A percentile compares a stretch with the other conserved stretches of the same genome.
Conservation (phyloP, 2,113 vertebrate genomes). For the Fukomys damarensis region DNA sequence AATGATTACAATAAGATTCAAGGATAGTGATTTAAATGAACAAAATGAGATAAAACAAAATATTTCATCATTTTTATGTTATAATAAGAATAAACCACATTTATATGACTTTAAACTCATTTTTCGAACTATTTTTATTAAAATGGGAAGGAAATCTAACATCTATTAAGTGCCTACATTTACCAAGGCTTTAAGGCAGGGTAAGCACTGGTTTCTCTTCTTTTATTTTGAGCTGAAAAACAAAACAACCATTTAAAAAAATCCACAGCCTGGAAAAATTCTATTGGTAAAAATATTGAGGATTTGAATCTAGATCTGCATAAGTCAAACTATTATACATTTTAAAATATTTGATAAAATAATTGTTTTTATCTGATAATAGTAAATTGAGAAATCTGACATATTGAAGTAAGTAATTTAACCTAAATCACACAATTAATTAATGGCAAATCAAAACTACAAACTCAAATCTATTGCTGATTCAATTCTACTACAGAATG, state of each 20-base stretch:
- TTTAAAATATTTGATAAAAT: constrained; percentile 35
- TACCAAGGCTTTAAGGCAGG: not conserved
- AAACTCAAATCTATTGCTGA: constrained; percentile 32
- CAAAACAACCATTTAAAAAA: not conserved
- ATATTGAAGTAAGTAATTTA: constrained; percentile 44
- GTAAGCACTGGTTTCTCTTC: not conserved
- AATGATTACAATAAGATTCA: constrained; percentile 48
- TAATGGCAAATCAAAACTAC: constrained; percentile 35
- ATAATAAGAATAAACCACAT: constrained; percentile 44
- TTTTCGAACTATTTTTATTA: constrained; percentile 38
- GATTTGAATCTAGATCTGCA: not conserved
- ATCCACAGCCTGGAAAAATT: not conserved
- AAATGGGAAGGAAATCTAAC: not conserved
- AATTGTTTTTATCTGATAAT: not conserved
- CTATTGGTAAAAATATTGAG: not conserved
- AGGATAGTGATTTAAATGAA: constrained; percentile 20
- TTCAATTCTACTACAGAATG: constrained; percentile 42
- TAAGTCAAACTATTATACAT: not conserved
- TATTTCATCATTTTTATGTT: constrained; percentile 50
- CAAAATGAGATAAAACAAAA: constrained; percentile 38
- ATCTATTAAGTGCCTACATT: not conserved
- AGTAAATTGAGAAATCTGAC: not conserved
- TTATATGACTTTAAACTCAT: not conserved
- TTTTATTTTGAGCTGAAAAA: constrained; percentile 31
- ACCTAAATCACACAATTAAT: constrained; percentile 44